Conservation (phyloP, 2,113 vertebrate genomes). For the Thoracochromis brauschi region DNA sequence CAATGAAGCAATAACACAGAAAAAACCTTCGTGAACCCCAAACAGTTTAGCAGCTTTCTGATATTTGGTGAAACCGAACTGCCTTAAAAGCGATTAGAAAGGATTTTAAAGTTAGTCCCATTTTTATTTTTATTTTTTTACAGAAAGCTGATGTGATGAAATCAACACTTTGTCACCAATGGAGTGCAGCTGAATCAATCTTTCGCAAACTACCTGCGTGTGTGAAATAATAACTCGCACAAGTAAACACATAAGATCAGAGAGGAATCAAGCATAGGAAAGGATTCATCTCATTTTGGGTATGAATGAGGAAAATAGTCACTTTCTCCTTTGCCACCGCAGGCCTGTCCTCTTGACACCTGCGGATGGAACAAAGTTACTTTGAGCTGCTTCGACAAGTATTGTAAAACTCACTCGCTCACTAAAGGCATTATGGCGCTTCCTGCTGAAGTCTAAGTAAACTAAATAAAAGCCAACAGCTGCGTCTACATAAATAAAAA, state of each 20-base stretch:
- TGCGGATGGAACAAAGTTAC: background rate
- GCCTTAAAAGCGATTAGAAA: background rate
- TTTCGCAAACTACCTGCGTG: background rate
- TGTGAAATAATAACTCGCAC: background rate
- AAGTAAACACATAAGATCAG: background rate
- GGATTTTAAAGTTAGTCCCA: background rate
- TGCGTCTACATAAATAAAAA: background rate
- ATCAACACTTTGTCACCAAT: background rate
- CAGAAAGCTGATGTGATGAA: background rate
- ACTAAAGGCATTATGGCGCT: background rate
- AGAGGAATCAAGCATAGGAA: background rate
- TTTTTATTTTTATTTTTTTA: background rate
- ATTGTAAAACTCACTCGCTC: background rate
- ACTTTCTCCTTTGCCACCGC: background rate
- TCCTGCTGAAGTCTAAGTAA: background rate
- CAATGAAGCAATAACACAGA: background rate
- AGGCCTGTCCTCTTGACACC: background rate
- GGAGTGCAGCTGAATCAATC: background rate
- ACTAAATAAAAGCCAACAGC: background rate
- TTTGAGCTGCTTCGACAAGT: background rate
- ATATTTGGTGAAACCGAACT: background rate
- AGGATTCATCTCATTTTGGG: background rate
- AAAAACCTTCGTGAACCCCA: background rate
- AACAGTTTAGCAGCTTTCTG: background rate
- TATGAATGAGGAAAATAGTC: conserved; percentile 11